Conservation (phyloP, 2,113 vertebrate species). For the Zosterops japonicus region DNA sequence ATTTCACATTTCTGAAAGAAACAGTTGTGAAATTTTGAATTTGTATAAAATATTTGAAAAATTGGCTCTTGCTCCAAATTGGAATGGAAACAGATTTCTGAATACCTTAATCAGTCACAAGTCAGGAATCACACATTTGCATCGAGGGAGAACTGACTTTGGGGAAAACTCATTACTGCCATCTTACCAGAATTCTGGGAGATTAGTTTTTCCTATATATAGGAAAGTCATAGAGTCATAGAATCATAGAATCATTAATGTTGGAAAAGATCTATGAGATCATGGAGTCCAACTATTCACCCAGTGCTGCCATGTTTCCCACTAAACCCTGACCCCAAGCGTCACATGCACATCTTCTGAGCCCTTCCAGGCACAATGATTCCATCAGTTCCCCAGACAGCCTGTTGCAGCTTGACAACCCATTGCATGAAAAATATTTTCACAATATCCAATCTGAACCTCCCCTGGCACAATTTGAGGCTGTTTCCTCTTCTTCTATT, state of each 20-base stretch:
- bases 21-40: neutral
- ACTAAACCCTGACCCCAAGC: neutral
- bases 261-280: neutral
- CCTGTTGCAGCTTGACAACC: neutral
- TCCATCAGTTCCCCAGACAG: neutral
- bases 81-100: neutral
- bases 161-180: neutral
- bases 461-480: neutral
- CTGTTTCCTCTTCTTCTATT: neutral
- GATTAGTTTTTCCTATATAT: neutral
- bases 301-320: neutral
- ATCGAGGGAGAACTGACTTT: neutral
- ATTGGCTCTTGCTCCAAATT: neutral
- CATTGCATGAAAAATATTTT: neutral
- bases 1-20: neutral
- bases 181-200: neutral
- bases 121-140: neutral
- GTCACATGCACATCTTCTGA: neutral
- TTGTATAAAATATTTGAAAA: neutral
- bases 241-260: neutral
- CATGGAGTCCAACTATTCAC: neutral
- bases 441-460: neutral
- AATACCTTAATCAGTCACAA: neutral
- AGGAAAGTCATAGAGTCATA: neutral
- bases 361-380: neutral